These are phyloP conservation scores for Phytoseiulus persimilis DNA, from an alignment of 2,888 invertebrate genomes.

Conservation along the genomic window DNA sequence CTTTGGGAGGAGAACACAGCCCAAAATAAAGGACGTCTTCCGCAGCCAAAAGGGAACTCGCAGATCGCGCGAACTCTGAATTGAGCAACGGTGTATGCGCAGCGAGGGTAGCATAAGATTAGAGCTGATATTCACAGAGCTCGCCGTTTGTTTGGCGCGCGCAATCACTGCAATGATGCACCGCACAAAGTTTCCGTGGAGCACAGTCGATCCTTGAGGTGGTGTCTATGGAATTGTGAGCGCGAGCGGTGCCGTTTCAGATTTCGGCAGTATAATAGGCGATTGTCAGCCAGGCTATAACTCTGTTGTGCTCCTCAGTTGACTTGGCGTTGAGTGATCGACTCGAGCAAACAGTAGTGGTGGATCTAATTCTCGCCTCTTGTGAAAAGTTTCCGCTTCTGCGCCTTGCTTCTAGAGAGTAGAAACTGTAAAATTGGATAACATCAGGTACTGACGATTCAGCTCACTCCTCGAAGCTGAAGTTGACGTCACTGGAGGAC, in stretches of 20 bases:
- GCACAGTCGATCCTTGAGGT: background rate
- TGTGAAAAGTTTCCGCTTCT: background rate
- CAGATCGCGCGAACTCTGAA: background rate
- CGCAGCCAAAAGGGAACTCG: background rate
- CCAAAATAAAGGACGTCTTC: background rate
- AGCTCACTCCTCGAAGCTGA: too few relatives aligned
- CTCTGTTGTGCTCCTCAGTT: background rate
- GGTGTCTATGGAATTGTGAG: background rate
- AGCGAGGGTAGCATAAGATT: background rate
- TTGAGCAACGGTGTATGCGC: background rate
- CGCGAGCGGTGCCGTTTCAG: background rate
- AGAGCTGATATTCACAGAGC: background rate
- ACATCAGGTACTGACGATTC: background rate
- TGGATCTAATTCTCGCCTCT: background rate
- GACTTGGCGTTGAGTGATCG: background rate
- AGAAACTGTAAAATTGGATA: background rate
- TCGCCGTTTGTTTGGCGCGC: background rate
- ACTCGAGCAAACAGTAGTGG: background rate
- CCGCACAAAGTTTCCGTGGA: background rate
- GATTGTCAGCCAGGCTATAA: constrained; percentile 21
- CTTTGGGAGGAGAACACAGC: background rate
- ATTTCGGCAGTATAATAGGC: constrained; percentile 28
- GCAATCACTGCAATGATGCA: background rate
- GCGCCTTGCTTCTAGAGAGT: background rate
- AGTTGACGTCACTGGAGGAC: too few relatives aligned